These are phyloP conservation scores for Silurus glanis DNA, from an alignment of 2,113 vertebrate species.

Conservation along the genomic window DNA sequence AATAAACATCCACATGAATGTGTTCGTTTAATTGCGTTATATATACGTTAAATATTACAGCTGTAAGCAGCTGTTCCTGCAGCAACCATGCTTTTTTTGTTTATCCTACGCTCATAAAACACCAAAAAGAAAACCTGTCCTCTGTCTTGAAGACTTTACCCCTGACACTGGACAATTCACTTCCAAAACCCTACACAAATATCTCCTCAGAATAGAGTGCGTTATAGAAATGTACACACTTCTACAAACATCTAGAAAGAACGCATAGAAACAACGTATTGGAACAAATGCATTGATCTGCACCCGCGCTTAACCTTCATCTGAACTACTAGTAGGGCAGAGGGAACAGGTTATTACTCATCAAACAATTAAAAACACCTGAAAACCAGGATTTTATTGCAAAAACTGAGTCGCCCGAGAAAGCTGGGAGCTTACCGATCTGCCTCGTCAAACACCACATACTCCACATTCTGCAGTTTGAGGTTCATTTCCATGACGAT, in stretches of 20 bases:
- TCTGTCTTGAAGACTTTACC: too few species aligned
- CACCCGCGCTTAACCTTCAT: background rate
- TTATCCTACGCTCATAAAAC: too few species aligned
- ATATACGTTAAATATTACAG: too few species aligned
- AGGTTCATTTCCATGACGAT: constrained; percentile 91
- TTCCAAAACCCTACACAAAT: background rate
- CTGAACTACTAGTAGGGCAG: background rate
- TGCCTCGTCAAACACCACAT: constrained; percentile 94
- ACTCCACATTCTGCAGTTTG: constrained; percentile 87
- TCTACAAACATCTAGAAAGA: too few species aligned
- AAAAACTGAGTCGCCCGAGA: background rate
- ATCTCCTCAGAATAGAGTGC: background rate
- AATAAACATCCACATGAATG: background rate
- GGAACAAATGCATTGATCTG: background rate
- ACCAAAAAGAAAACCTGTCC: too few species aligned
- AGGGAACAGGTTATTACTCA: background rate
- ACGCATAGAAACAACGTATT: background rate
- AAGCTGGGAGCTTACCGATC: constrained; percentile 81
- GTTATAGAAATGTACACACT: background rate
- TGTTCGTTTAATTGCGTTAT: too few species aligned
- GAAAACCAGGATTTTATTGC: background rate
- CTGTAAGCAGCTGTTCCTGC: background rate
- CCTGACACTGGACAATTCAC: background rate
- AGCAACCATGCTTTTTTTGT: too few species aligned
- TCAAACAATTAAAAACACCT: background rate